Evolutionary conservation across 2,797 vertebrate species (phyloP), one percentile per base, ranked within the genome.

Genomic region (Phrynocephalus guinanensis): DNA sequence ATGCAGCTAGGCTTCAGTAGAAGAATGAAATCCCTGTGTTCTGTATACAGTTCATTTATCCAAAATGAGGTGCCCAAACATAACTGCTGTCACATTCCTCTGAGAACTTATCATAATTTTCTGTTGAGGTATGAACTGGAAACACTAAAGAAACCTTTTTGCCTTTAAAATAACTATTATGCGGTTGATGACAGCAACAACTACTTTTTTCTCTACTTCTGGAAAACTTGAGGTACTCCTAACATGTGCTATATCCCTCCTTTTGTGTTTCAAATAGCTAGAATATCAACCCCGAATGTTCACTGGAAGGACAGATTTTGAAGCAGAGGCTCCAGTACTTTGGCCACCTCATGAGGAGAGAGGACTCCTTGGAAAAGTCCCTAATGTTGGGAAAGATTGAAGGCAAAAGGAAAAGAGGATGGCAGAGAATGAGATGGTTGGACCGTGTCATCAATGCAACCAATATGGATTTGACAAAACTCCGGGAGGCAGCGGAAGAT

Each of bases 21-120:
- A 52, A 71, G 77, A 33, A 79, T 71, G 48, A 33, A 93, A 91
- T 63, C 22, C 52, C 52, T 91, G 79, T 85, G 83, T 33, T 60
- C 7, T 72, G 26, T 3, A 3, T 1, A 2, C 0, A 44, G 38
- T 44, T 4, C 38, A 84, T 94, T 90, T 83, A 56, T 79, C 28
- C 26, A 91, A 93, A 88, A 90, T 68, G 71, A 88, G 24, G 13
- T 76, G n/a, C 15, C 81, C 78, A 85, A 84, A 67, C 18, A 9
- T 38, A 76, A 56, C 70, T 15, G 18, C n/a, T 24, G 63, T 20
- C 30, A 84, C 81, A 86, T 90, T 4, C 63, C 48, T 92, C 20
- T n/a, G 79, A 26, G 84, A 33, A 85, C 84, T 3, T 48, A 73
- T 88, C 66, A 72, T 60, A 26, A 86, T 28, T 79, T 4, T 67